Conservation (phyloP, 2,888 invertebrate species). For the Eupithecia dodoneata region DNA sequence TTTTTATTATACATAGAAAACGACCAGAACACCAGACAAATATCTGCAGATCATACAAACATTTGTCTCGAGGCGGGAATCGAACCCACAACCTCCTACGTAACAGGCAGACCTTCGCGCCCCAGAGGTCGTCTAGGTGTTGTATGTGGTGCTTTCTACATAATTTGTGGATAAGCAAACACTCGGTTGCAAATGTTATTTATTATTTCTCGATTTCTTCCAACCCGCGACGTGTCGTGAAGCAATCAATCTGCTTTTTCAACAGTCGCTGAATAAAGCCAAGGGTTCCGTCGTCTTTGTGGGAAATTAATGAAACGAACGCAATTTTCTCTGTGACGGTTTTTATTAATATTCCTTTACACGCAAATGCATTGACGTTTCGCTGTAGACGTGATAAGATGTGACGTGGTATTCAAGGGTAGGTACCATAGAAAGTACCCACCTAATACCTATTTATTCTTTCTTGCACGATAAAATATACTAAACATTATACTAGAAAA, state of each 20-base stretch:
- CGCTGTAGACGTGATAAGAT: neutral
- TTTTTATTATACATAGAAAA: no score
- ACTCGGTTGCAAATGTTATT: slow-evolving; percentile 4
- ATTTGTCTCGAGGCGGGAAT: no score
- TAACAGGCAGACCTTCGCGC: no score
- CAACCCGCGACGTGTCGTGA: slow-evolving; percentile 9
- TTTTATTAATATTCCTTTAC: slow-evolving; percentile 15
- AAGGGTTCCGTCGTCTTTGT: slow-evolving; percentile 21
- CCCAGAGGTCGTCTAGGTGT: neutral
- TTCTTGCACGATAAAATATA: no score
- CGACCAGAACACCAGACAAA: no score
- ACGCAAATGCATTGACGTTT: slow-evolving; percentile 14
- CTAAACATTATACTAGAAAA: no score
- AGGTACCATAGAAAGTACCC: no score
- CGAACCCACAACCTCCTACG: no score
- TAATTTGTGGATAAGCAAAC: neutral
- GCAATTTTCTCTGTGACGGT: slow-evolving; percentile 19
- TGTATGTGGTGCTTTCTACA: neutral
- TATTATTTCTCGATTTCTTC: slow-evolving; percentile 15
- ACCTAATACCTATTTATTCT: no score
- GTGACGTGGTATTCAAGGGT: neutral
- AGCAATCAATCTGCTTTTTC: slow-evolving; percentile 29
- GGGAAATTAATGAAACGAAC: slow-evolving; percentile 23
- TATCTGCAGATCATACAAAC: no score
- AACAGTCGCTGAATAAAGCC: slow-evolving; percentile 21